These are phyloP conservation scores for Corticium candelabrum DNA, from an alignment of 37 sponge, comb jelly and placozoan species.

Conservation along the genomic window DNA sequence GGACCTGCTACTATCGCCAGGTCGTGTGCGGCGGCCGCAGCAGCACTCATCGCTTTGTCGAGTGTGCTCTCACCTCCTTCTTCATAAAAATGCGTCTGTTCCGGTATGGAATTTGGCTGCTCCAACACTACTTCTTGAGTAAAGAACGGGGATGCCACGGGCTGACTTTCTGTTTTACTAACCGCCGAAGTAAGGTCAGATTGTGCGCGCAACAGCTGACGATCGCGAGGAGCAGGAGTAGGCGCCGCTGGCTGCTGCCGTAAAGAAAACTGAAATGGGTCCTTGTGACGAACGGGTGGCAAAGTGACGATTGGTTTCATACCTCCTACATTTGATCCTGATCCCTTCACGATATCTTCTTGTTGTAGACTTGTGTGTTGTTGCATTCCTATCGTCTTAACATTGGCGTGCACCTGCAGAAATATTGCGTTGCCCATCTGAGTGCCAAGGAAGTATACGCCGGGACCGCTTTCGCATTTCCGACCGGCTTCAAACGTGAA, in stretches of 20 bases:
- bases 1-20: background rate
- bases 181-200: background rate
- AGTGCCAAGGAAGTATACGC: background rate
- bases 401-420: background rate
- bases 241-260: background rate
- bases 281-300: too few species aligned
- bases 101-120: background rate
- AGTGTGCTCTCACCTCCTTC: background rate
- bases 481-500: slow-evolving; percentile 10
- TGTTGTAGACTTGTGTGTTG: background rate
- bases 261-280: too few species aligned
- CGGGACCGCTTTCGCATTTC: slow-evolving; percentile 8
- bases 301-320: background rate
- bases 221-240: background rate
- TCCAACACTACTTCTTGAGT: too few species aligned
- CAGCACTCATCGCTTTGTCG: too few species aligned
- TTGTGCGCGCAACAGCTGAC: background rate
- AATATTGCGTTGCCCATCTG: background rate
- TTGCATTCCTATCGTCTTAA: background rate
- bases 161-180: background rate
- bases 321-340: too few species aligned
- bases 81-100: background rate
- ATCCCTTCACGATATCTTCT: background rate
- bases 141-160: too few species aligned
- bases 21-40: background rate